These are phyloP conservation scores for Pitta sordida DNA, from an alignment of 2,113 vertebrate species.

Conservation along the genomic window DNA sequence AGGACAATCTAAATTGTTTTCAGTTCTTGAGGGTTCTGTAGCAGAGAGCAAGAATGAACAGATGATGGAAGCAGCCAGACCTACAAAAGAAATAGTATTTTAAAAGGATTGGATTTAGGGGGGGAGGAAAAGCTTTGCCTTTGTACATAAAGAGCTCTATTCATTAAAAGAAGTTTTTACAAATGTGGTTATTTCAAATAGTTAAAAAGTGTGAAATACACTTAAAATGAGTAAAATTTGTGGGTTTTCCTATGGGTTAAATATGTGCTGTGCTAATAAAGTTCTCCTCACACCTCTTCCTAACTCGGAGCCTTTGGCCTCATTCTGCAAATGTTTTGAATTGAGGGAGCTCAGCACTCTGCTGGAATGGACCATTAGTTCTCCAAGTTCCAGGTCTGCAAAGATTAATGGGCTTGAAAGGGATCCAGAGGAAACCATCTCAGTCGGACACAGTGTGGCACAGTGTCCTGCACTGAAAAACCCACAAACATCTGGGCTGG, in stretches of 20 bases:
- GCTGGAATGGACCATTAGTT: background rate
- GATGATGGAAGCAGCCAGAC: conserved; percentile 70
- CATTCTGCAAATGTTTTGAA: conserved; percentile 33
- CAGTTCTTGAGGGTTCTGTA: conserved; percentile 1
- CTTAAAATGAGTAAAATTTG: conserved; percentile 52
- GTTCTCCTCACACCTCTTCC: conserved; percentile 47
- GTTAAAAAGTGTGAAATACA: conserved; percentile 51
- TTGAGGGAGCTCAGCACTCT: conserved; percentile 18
- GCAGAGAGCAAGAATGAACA: conserved; percentile 57
- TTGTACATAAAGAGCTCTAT: conserved; percentile 63
- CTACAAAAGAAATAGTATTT: conserved; percentile 56
- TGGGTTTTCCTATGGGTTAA: conserved; percentile 53
- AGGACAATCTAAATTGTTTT: background rate
- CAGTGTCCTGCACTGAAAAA: background rate
- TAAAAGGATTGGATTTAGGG: conserved; percentile 12
- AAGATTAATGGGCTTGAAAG: background rate
- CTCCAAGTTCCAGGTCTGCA: background rate
- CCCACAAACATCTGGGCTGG: no score
- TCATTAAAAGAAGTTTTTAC: conserved; percentile 57
- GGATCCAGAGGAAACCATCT: background rate
- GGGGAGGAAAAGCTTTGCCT: conserved; percentile 13
- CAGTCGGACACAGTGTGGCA: background rate
- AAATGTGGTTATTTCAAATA: conserved; percentile 58
- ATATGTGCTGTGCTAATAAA: conserved; percentile 47
- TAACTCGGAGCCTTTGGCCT: background rate